A percentile compares a stretch with the other conserved stretches of the same genome.
These are phyloP conservation scores for Rhodeus uyekii DNA, from an alignment of 2,797 vertebrate species.

Conservation along the genomic window DNA sequence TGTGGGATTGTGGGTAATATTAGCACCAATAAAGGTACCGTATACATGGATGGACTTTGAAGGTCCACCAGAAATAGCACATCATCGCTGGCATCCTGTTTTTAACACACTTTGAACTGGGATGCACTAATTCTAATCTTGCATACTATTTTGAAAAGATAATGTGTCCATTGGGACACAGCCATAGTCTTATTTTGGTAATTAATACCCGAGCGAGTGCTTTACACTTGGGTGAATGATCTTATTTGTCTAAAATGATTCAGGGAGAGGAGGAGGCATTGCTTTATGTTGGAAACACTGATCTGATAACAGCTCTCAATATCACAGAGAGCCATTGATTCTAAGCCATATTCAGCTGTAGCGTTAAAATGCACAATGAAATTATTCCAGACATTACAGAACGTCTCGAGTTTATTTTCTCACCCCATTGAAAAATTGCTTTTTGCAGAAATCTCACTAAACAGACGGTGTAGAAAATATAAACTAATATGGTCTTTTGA, in stretches of 20 bases:
- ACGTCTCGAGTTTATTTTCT: background rate
- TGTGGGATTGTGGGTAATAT: background rate
- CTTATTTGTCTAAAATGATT: slow-evolving; percentile 81
- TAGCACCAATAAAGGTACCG: background rate
- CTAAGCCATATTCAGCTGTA: background rate
- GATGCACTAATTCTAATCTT: background rate
- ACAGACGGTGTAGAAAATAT: background rate
- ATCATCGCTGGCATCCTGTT: background rate
- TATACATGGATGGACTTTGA: background rate
- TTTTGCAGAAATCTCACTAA: background rate
- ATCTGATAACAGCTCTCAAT: slow-evolving; percentile 61
- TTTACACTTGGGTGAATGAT: slow-evolving; percentile 78
- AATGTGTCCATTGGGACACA: background rate
- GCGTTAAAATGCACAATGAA: background rate
- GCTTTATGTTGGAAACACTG: slow-evolving; percentile 77
- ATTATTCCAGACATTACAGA: background rate
- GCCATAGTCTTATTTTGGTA: slow-evolving; percentile 69
- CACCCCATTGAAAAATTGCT: background rate
- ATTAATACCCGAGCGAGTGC: slow-evolving; percentile 80
- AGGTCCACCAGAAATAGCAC: background rate
- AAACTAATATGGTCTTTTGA: too few relatives aligned
- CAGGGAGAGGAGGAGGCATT: slow-evolving; percentile 75
- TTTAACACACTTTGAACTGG: background rate
- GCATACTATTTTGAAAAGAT: background rate
- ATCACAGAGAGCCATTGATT: background rate